Percentiles rank a stretch among this genome's conserved stretches.
phyloP scores from a whole-genome alignment of 2,888 invertebrate species.

The Pantelozetes paolii region DNA sequence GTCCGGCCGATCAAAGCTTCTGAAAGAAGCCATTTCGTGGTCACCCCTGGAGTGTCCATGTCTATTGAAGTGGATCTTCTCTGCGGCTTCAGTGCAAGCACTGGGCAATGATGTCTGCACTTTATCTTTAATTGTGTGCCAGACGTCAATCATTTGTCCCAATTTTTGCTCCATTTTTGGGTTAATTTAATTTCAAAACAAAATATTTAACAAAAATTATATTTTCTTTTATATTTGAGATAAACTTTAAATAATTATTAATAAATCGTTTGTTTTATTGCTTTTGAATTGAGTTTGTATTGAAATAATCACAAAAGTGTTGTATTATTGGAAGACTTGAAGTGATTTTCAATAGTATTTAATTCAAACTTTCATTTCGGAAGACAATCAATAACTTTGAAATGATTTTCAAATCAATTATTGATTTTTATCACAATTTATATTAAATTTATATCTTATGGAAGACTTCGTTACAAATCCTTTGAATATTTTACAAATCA shows the following conservation, averaged over 20 bases:
- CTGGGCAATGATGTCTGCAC: slow-evolving; percentile 31
- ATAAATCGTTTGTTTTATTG: too few species aligned
- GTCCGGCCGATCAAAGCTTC: slow-evolving; percentile 38
- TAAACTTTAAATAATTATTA: too few species aligned
- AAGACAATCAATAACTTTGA: slow-evolving; percentile 14
- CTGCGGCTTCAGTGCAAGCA: slow-evolving; percentile 23
- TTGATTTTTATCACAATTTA: neutral
- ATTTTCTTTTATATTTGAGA: too few species aligned
- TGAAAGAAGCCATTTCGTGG: slow-evolving; percentile 42
- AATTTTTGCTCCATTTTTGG: slow-evolving; percentile 38
- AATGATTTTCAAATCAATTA: neutral
- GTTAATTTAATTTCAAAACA: neutral
- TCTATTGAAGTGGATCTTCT: slow-evolving; percentile 16
- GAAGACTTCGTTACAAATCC: slow-evolving; percentile 10
- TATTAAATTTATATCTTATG: too few species aligned
- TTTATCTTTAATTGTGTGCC: slow-evolving; percentile 38
- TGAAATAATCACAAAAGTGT: neutral
- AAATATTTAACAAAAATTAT: too few species aligned
- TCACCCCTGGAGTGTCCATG: slow-evolving; percentile 30
- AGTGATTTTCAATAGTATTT: neutral
- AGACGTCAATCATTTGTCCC: slow-evolving; percentile 33
- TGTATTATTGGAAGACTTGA: neutral
- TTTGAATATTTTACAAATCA: neutral
- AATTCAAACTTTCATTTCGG: neutral
- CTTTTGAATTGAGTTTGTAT: too few species aligned